Base-by-base conservation (phyloP, 2,113 vertebrate genomes). In the Dromas ardeola region DNA sequence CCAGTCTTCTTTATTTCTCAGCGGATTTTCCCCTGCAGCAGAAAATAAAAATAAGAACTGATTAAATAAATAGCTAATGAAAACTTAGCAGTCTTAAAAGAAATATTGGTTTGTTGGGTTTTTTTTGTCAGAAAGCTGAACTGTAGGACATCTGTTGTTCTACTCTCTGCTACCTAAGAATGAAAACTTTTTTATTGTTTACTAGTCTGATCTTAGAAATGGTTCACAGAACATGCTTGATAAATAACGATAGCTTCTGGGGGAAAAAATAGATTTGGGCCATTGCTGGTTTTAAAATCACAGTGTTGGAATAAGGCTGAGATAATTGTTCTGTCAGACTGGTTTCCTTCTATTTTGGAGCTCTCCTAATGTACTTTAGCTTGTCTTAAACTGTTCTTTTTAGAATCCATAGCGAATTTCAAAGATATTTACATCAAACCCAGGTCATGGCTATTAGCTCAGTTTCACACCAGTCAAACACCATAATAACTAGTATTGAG, bases 211-310 rank as follows among this genome's bases (percentile, higher is more conserved):
- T 95, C 74, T 88, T 96, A 82, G 69, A 93, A 70, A 80, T 45
- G 7, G 30, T 94, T 86, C 65, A 93, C 13, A 82, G 95, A 78
- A 70, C 22, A 30, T 70, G 9, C 42, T 47, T 96, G 49, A 89
- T 89, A 74, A 95, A 93, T 89, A 91, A 66, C 38, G 30, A 90
- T 66, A 93, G 25, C 34, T 96, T 58, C 53, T 66, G 26, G 63
- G 40, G 47, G 27, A 38, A 86, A 90, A 91, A 77, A 79, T 25
- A 79, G 22, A 53, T 77, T 76, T 52, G 45, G 43, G 36, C 18
- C 82, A 65, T 34, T 65, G 22, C 74, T 93, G 22, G 9, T 86
- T 96, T 94, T 77, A 95, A 95, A 83, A 87, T 80, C 38, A 90
- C 36, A 82, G 29, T 69, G 29, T 65, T 92, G 84, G n/a, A 78